Evolutionary conservation across 1,140 invertebrate genomes (phyloP).

Genomic region (Coboldia fuscipes): DNA sequence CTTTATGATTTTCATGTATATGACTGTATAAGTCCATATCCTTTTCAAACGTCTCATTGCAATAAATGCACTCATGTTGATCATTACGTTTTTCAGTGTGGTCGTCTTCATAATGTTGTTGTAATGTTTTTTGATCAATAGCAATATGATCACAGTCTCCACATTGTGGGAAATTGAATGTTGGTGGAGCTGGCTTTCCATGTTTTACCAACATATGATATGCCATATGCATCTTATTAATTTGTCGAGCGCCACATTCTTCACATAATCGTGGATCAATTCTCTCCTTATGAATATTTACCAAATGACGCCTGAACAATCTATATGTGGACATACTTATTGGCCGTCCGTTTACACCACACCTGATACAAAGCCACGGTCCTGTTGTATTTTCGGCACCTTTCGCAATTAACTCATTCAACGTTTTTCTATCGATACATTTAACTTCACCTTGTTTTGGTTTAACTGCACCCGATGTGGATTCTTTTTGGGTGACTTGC

Average conservation of each 20-base stretch:
- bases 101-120: constrained; percentile 24
- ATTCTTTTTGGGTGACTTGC: constrained; percentile 8
- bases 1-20: constrained; percentile 35
- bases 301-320: constrained; percentile 55
- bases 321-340: constrained; percentile 53
- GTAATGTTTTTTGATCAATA: constrained; percentile 29
- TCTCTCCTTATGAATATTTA: constrained; percentile 57
- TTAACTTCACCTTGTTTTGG: too few relatives aligned
- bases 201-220: constrained; percentile 67
- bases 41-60: constrained; percentile 36
- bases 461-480: constrained; percentile 17
- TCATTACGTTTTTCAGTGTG: constrained; percentile 22
- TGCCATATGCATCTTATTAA: constrained; percentile 49
- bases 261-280: constrained; percentile 62
- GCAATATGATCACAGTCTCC: constrained; percentile 51
- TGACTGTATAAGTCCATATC: constrained; percentile 41
- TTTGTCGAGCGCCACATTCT: constrained; percentile 57
- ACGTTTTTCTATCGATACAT: constrained; percentile 22
- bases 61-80: constrained; percentile 41
- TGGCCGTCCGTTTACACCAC: constrained; percentile 36
- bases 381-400: constrained; percentile 33
- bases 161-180: constrained; percentile 52
- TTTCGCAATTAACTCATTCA: constrained; percentile 21
- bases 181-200: constrained; percentile 42
- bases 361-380: constrained; percentile 44